phyloP scores from a whole-genome alignment of 2,888 invertebrate genomes.

The Belgica antarctica region DNA sequence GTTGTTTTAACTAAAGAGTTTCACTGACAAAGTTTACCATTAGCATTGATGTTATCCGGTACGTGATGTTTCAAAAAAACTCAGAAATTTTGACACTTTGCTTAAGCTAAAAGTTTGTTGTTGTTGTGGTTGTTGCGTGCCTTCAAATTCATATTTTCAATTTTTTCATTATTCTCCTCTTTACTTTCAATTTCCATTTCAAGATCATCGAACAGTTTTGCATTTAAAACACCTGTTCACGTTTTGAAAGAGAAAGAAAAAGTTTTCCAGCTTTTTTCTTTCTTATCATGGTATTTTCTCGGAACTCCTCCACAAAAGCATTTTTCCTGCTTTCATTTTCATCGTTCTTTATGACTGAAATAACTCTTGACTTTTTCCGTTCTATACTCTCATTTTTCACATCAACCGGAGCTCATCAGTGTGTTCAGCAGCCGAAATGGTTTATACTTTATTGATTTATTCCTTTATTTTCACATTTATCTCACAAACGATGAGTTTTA shows the following conservation, averaged over 20 bases:
- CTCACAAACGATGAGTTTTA: no score
- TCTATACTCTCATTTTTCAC: neutral
- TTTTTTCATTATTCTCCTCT: no score
- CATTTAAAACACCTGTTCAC: neutral
- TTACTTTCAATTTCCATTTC: no score
- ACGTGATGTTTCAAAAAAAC: no score
- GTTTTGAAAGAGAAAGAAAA: neutral
- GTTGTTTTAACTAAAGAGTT: no score
- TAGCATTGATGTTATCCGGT: no score
- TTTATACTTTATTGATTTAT: slow-evolving; percentile 2
- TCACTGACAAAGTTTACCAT: no score
- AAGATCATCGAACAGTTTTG: neutral
- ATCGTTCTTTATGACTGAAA: neutral
- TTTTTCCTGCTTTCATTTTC: neutral
- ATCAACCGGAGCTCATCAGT: slow-evolving; percentile 2
- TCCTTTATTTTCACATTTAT: slow-evolving; percentile 7
- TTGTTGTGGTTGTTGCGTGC: no score
- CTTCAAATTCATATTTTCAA: no score
- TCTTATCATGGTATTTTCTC: no score
- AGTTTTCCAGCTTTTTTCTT: neutral
- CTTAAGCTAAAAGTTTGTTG: no score
- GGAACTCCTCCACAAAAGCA: neutral
- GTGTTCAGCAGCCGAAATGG: neutral
- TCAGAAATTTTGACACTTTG: no score
- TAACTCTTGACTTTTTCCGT: neutral